Evolutionary conservation across 2,113 vertebrate genomes (phyloP).

Genomic region (Lepus timidus): DNA sequence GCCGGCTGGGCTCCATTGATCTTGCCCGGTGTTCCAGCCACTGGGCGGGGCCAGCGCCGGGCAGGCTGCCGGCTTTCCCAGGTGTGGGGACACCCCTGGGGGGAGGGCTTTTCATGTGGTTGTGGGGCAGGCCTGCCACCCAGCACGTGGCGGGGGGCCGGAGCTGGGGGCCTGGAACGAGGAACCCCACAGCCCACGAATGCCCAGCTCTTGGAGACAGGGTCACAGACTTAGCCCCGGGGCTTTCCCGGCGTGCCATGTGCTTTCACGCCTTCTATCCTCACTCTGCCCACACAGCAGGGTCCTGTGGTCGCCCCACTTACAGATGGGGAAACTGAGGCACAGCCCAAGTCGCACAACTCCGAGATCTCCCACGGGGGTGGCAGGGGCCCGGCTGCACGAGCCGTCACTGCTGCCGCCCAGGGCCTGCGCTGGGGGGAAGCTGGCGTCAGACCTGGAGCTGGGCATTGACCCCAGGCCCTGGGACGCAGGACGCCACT

Average conservation of each 20-base stretch:
- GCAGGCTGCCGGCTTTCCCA: slow-evolving; percentile 75
- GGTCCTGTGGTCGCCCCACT: background rate
- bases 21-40: slow-evolving; percentile 82
- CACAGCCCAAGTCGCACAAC: background rate
- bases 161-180: background rate
- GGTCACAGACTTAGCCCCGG: background rate
- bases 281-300: too few species aligned
- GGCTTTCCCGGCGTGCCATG: background rate
- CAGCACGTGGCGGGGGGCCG: slow-evolving; percentile 71
- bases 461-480: too few species aligned
- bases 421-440: too few species aligned
- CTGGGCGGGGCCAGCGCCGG: slow-evolving; percentile 66
- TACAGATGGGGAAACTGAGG: background rate
- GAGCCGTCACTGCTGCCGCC: too few species aligned
- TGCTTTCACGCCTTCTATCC: background rate
- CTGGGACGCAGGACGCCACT: too few species aligned
- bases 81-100: slow-evolving; percentile 81
- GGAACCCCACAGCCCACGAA: slow-evolving; percentile 36
- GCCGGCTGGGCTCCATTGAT: slow-evolving; percentile 67
- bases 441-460: too few species aligned
- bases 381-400: too few species aligned
- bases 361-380: background rate
- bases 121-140: slow-evolving; percentile 74
- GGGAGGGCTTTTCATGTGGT: slow-evolving; percentile 82
- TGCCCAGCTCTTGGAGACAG: background rate